Evolutionary conservation across 2,888 invertebrate genomes (phyloP), one percentile per base, ranked within the genome.

Genomic region (Drosophila bunnanda): DNA sequence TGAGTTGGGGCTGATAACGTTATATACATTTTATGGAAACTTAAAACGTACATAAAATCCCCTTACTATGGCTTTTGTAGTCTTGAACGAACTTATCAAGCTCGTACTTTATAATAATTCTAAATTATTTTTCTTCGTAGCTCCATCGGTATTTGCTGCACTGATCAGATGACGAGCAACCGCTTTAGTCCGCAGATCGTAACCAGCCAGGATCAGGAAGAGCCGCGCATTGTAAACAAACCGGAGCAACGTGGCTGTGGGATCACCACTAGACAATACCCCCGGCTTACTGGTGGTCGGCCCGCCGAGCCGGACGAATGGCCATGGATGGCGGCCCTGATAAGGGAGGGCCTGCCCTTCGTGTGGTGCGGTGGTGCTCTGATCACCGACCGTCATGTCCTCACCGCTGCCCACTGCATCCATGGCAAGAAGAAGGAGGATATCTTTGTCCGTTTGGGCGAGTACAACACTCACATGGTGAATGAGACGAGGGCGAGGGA

Each of bases 251-350:
- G 93, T 6, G 92, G 92, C 4, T 92, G 92, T 53, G 92, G 92
- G n/a, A 75, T 92, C 15, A 91, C 85, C 80, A 92, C 92, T 4
- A 91, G 92, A 62, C 91, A 92, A 69, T 92, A 91, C 77, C 92
- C 93, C 0, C 93, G 94, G 34, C 93, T 95, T 36, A 93, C 94
- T 10, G 95, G 95, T 1, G 94, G 96, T 0, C 92, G 94, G 30
- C 94, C 94, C 0, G 94, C 96, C 0, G 94, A 94, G 84, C 93
- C 94, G 1, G 93, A 94, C 52, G 96, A 96, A 88, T 97, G 96
- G 95, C 96, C 96, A 0, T 96, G 97, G 97, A 95, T 97, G 94
- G 97, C 95, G 0, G 96, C 96, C 2, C 91, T 97, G 69, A 93
- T 96, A 17, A 94, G 95, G 0, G 92, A 93, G 5, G 93, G 94